Base-by-base conservation (phyloP, 2,888 invertebrate genomes). In the Nycteola revayana region DNA sequence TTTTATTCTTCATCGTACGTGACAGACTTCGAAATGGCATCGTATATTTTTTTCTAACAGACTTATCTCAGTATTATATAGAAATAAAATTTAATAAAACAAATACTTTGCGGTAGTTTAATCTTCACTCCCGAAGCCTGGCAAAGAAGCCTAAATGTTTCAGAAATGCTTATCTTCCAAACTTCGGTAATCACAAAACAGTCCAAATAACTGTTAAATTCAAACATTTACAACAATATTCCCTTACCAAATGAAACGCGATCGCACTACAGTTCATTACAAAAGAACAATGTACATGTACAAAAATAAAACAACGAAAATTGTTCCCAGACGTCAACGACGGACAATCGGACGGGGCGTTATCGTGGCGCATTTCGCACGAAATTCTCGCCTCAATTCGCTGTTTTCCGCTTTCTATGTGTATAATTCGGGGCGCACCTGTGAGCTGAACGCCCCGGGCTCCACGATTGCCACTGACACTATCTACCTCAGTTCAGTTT, bases 401-500 rank as follows among this genome's bases (percentile, higher is more conserved):
- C 54, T 54, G 56, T 66, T 67, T 66, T 57, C 58, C 43, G 40
- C 38, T 40, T 50, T 56, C 60, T 52, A 54, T 56, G 59, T 68
- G 63, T 70, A 66, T 67, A 71, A 72, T 71, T 70, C 60, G 48
- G 58, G 50, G 49, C 58, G 56, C 66, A 67, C 64, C 62, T 66
- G 64, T 46, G 52, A 51, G 49, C 31, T 38, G 57, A 46, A 31
- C 32, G 60, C 74, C 60, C 53, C 49, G 33, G 67, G 74, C 70
- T 36, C 57, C 49, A 40, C 68, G 66, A 67, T 73, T 74, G 72
- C 61, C 51, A 59, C 60, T 74, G 80, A 78, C 79, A 69, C 66
- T 79, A 81, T 81, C 80, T 66, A 64, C 62, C 66, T 61, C 60
- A 54, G 57, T 52, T 54, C 67, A 57, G 56, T 73, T 72, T 71